Evolutionary conservation across 2,113 vertebrate species (phyloP).

Genomic region (Bubo bubo): DNA sequence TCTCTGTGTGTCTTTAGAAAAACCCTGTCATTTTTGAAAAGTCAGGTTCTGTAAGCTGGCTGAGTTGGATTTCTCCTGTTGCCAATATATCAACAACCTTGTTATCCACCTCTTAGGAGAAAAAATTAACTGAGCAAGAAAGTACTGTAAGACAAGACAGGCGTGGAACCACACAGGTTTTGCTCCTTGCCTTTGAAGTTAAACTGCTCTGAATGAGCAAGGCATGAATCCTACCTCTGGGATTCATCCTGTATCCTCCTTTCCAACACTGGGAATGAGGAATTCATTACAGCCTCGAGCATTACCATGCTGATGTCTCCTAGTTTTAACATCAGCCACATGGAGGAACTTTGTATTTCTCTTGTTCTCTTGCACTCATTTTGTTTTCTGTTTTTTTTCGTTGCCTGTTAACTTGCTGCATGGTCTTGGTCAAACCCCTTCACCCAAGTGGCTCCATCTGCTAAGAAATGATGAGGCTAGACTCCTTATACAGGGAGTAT

Average conservation of each 20-base stretch:
- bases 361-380: neutral
- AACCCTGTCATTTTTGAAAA: neutral
- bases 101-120: neutral
- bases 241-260: neutral
- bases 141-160: neutral
- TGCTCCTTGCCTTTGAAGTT: constrained; percentile 15
- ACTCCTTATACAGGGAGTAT: neutral
- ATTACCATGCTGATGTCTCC: neutral
- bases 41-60: neutral
- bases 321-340: neutral
- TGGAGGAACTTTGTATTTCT: neutral
- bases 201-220: neutral
- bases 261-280: neutral
- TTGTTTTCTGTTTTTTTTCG: neutral
- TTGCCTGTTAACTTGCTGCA: neutral
- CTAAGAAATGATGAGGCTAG: neutral
- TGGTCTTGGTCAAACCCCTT: neutral
- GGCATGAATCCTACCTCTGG: neutral
- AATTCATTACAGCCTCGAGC: neutral
- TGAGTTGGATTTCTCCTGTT: neutral
- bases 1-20: too few relatives aligned
- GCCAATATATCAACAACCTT: neutral
- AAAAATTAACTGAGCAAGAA: neutral
- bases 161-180: neutral
- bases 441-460: neutral